These are phyloP conservation scores for Delia radicum DNA, from an alignment of 1,140 invertebrate species.

Conservation along the genomic window DNA sequence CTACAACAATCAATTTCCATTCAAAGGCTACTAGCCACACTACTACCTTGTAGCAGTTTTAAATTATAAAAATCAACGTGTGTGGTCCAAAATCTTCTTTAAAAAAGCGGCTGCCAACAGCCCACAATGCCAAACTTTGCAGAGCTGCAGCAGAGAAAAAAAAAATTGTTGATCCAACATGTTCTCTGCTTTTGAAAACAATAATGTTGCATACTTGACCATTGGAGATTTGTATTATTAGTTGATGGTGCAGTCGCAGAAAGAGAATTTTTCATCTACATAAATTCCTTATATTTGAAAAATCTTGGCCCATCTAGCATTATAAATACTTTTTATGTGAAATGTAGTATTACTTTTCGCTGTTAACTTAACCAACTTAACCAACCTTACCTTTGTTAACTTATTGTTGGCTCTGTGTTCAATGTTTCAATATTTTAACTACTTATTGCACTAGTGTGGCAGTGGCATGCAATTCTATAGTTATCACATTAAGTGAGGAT, in stretches of 20 bases:
- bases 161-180: not conserved
- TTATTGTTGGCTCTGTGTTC: no score
- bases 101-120: not conserved
- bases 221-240: not conserved
- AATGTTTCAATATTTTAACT: no score
- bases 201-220: not conserved
- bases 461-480: not conserved
- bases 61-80: not conserved
- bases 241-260: no score
- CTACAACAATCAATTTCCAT: slow-evolving; percentile 1
- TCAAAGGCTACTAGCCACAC: not conserved
- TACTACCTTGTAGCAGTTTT: not conserved
- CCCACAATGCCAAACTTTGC: not conserved
- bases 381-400: no score
- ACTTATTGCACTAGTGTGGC: no score
- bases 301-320: not conserved
- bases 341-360: no score
- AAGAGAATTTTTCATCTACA: not conserved
- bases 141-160: not conserved
- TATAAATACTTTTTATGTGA: no score
- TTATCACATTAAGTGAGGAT: slow-evolving; percentile 1
- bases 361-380: no score
- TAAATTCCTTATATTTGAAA: not conserved
- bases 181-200: slow-evolving; percentile 1
- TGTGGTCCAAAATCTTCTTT: not conserved